Base-by-base conservation (phyloP, 1,140 invertebrate genomes). In the Liolophura sinensis region DNA sequence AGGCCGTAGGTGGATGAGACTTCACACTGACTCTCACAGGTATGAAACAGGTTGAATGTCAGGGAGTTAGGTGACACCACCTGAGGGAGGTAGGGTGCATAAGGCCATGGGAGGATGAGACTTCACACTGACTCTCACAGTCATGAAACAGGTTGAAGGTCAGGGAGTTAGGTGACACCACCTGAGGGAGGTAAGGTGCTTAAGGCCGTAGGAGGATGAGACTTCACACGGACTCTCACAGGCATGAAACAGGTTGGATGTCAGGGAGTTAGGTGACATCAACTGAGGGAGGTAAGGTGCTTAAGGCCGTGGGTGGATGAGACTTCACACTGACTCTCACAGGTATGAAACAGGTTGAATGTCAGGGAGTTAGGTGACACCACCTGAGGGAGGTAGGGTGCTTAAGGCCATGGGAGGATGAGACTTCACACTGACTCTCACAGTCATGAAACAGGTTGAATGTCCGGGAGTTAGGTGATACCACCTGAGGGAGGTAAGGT, bases 351-450 rank as follows among this genome's bases (percentile, higher is more conserved):
- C 49, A 51, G 49, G 14, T n/a, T n/a, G n/a, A n/a, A n/a, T n/a
- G n/a, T n/a, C n/a, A n/a, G n/a, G n/a, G n/a, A n/a, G n/a, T n/a
- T n/a, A 31, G 47, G 58, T 78, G 1, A 16, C 54, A 24, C n/a
- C 22, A 20, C 47, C 68, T 0, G 40, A 66, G 20, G 51, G 50
- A 52, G 25, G 63, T 18, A 51, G 16, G 31, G 61, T 78, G 25
- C 50, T 22, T 18, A 61, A 70, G 40, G 71, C 63, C 18, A 84
- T 60, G 82, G 77, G 76, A 69, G 82, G 82, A 25, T 82, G 82
- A 77, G 76, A 80, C 55, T 82, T 82, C 70, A 74, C 80, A 31
- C 48, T 82, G 18, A 72, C 77, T 49, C 61, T 80, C 84, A 75
- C 70, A 65, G 71, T 74, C 74, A 51, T 31, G 14, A 14, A 51